A percentile compares a stretch with the other conserved stretches of the same genome.
Evolutionary conservation across 2,888 invertebrate species (phyloP).

Genomic region (Eueremaeus valkanovi): DNA sequence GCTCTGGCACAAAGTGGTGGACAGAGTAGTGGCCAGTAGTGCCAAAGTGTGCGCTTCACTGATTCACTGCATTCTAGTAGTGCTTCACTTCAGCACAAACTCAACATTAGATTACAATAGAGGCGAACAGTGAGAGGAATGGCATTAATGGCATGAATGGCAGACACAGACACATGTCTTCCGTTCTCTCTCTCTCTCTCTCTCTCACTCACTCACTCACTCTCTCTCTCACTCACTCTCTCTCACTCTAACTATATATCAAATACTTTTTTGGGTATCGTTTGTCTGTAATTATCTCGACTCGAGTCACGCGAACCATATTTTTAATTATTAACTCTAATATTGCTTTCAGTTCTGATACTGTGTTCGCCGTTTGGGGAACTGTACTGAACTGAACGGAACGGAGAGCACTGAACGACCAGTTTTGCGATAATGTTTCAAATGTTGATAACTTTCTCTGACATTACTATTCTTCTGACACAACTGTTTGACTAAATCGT

Average conservation of each 20-base stretch:
- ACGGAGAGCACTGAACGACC: neutral
- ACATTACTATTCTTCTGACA: constrained; percentile 13
- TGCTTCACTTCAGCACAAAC: neutral
- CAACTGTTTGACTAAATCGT: constrained; percentile 15
- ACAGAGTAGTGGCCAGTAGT: no score
- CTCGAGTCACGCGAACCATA: constrained; percentile 10
- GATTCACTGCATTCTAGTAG: no score
- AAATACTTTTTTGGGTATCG: neutral
- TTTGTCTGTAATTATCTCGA: neutral
- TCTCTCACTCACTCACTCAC: no score
- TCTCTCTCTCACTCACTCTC: no score
- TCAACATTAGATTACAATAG: neutral
- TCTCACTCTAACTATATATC: neutral
- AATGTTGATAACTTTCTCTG: constrained; percentile 2
- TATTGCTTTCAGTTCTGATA: neutral
- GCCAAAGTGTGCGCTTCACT: constrained; percentile 8
- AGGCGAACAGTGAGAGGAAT: neutral
- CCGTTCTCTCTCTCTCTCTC: constrained; percentile 4
- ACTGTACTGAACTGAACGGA: neutral
- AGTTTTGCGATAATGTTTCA: constrained; percentile 21
- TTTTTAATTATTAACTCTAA: constrained; percentile 29
- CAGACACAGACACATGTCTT: constrained; percentile 1
- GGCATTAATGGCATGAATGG: constrained; percentile 12
- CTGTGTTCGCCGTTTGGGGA: neutral
- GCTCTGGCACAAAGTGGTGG: constrained; percentile 3